Evolutionary conservation across 35 echinoderm and acorn worm genomes (phyloP).

Genomic region (Patiria miniata): DNA sequence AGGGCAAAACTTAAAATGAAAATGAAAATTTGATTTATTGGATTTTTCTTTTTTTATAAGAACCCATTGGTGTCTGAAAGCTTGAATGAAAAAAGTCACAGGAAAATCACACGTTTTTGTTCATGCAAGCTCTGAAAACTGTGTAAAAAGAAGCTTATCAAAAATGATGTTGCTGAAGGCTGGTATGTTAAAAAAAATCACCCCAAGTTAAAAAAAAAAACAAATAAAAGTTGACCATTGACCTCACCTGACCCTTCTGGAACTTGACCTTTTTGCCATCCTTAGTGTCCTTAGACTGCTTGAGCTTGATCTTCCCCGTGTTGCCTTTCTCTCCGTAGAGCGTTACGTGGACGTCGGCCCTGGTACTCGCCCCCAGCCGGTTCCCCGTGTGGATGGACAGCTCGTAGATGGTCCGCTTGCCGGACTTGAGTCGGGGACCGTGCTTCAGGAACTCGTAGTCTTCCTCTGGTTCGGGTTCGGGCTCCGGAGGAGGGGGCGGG

Average conservation of each 20-base stretch:
- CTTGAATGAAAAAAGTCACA: no score
- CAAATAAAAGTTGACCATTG: no score
- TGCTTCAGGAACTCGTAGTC: slow-evolving; percentile 91
- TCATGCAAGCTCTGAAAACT: no score
- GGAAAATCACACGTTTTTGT: no score
- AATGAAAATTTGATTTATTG: no score
- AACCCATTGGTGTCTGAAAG: no score
- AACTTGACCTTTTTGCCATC: slow-evolving; percentile 76
- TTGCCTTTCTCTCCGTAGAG: slow-evolving; percentile 94
- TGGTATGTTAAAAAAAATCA: no score
- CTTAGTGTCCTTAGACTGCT: slow-evolving; percentile 75
- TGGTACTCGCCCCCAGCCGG: slow-evolving; percentile 88
- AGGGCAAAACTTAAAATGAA: no score
- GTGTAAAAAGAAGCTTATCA: no score
- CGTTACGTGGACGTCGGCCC: slow-evolving; percentile 86
- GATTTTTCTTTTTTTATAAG: no score
- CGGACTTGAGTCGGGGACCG: slow-evolving; percentile 89
- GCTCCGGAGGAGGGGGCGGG: slow-evolving; percentile 42
- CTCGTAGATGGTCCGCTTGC: slow-evolving; percentile 91
- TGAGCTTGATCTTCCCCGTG: slow-evolving; percentile 98
- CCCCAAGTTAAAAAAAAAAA: no score
- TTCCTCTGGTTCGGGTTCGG: slow-evolving; percentile 44
- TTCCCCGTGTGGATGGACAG: slow-evolving; percentile 88
- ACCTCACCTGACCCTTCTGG: slow-evolving; percentile 96
- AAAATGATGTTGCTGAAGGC: no score